These are phyloP conservation scores for Xenentodon cancila DNA, from an alignment of 2,797 vertebrate genomes.

Conservation along the genomic window DNA sequence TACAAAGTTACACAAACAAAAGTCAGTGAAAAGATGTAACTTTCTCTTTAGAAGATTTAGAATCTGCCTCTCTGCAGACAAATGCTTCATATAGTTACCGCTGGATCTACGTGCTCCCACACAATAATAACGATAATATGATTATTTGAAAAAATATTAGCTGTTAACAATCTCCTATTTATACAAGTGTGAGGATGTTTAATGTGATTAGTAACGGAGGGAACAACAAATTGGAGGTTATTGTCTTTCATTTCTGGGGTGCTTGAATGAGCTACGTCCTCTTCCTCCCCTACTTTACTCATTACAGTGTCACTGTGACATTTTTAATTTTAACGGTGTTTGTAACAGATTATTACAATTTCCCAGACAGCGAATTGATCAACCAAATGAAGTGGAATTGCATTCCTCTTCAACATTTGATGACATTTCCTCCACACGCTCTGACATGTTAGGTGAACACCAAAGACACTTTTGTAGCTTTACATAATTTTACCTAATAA, in stretches of 20 bases:
- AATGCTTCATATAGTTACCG: too few species aligned
- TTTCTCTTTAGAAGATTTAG: too few species aligned
- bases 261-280: conserved; percentile 7
- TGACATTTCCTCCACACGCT: conserved; percentile 27
- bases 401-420: conserved; percentile 46
- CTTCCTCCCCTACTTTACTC: conserved; percentile 11
- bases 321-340: conserved; percentile 61
- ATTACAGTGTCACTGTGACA: conserved; percentile 52
- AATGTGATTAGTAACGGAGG: conserved; percentile 49
- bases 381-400: conserved; percentile 55
- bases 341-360: conserved; percentile 56
- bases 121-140: neutral
- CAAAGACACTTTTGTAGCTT: too few species aligned
- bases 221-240: conserved; percentile 49
- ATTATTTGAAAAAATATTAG: conserved; percentile 31
- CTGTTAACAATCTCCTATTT: neutral
- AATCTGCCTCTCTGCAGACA: too few species aligned
- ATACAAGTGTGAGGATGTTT: conserved; percentile 19
- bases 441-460: neutral
- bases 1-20: too few species aligned
- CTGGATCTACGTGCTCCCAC: too few species aligned
- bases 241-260: conserved; percentile 24
- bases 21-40: too few species aligned
- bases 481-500: too few species aligned
- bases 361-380: conserved; percentile 62